Percentiles rank a stretch among this genome's conserved stretches.
These are phyloP conservation scores for Operophtera brumata DNA, from an alignment of 2,888 invertebrate genomes.

Conservation along the genomic window DNA sequence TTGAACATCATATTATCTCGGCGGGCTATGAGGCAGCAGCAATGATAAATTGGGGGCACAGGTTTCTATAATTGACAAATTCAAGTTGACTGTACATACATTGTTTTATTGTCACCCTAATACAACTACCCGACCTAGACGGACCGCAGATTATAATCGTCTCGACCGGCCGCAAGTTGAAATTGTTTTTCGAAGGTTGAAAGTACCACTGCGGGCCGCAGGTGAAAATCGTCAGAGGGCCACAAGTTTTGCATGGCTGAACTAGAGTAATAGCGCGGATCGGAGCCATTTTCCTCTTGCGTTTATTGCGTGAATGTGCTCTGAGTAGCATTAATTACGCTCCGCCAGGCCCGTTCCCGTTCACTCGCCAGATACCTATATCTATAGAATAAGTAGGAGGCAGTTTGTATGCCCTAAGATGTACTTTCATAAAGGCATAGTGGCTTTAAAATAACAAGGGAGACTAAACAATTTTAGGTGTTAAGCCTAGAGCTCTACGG, in stretches of 20 bases:
- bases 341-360: constrained; percentile 37
- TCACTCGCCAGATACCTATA: constrained; percentile 33
- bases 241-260: constrained; percentile 13
- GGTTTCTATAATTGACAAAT: too few relatives aligned
- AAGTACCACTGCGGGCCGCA: not conserved
- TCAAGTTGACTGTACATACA: too few relatives aligned
- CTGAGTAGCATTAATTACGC: constrained; percentile 52
- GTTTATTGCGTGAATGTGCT: constrained; percentile 45
- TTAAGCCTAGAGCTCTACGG: too few relatives aligned
- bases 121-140: too few relatives aligned
- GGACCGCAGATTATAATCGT: too few relatives aligned
- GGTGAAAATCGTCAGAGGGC: constrained; percentile 3
- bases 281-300: constrained; percentile 49
- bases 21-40: too few relatives aligned
- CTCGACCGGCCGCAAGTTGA: not conserved
- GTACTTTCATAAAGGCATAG: too few relatives aligned
- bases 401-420: not conserved
- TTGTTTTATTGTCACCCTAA: too few relatives aligned
- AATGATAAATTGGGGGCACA: too few relatives aligned
- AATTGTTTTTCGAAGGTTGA: not conserved
- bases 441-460: too few relatives aligned
- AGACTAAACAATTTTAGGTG: too few relatives aligned
- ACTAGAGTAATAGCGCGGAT: constrained; percentile 44
- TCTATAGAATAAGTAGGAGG: not conserved
- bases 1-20: too few relatives aligned